Conservation (phyloP, 2,797 vertebrate genomes). For the Streptopelia turtur region DNA sequence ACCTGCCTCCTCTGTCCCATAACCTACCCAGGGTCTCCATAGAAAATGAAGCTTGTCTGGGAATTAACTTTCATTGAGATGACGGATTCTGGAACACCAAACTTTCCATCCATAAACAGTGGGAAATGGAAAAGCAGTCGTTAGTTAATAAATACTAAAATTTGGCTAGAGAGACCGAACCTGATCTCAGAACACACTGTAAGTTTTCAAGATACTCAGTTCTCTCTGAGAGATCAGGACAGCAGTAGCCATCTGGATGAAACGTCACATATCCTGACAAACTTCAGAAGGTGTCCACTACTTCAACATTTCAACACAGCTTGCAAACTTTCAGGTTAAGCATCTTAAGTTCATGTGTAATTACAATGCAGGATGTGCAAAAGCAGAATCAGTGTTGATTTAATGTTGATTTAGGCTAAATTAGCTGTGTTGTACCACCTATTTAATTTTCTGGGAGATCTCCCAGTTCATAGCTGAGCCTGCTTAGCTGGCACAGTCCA, state of each 20-base stretch:
- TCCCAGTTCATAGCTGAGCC: background rate
- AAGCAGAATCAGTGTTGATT: background rate
- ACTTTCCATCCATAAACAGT: background rate
- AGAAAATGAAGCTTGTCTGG: background rate
- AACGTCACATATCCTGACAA: background rate
- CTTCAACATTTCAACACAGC: background rate
- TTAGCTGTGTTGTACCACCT: background rate
- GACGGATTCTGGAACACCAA: background rate
- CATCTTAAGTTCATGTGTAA: background rate
- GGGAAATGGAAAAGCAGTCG: constrained; percentile 5
- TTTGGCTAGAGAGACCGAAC: background rate
- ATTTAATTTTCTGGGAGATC: background rate
- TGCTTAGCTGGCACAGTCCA: background rate
- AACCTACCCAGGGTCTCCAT: background rate
- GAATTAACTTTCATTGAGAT: background rate
- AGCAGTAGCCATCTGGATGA: background rate
- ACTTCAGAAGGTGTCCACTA: background rate
- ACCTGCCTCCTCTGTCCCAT: background rate
- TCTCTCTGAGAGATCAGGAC: background rate
- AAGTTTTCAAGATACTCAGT: background rate
- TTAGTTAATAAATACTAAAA: constrained; percentile 2
- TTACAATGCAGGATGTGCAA: background rate
- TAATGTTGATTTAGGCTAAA: background rate
- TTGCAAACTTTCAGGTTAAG: background rate
- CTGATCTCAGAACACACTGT: background rate